phyloP scores from a whole-genome alignment of 2,797 vertebrate genomes.

The Silurus aristotelis region DNA sequence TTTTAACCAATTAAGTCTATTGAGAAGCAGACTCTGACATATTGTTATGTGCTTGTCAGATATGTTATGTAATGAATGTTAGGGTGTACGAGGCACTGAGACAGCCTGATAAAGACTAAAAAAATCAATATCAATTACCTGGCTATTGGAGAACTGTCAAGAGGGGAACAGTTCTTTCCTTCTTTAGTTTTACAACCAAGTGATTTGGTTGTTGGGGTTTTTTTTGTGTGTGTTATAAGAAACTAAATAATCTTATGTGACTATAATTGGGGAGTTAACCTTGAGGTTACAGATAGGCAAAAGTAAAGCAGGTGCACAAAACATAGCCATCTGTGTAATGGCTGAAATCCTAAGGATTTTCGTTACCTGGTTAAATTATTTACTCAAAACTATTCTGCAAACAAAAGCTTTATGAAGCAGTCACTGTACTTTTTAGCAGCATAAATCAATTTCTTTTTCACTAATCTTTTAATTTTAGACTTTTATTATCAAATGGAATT shows the following conservation, averaged over 20 bases:
- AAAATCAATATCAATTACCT: constrained; percentile 77
- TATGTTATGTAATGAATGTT: constrained; percentile 65
- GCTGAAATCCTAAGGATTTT: neutral
- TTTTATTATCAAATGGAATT: neutral
- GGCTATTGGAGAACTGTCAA: constrained; percentile 69
- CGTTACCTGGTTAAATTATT: neutral
- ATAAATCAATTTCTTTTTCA: neutral
- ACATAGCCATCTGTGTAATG: constrained; percentile 17
- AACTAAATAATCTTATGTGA: constrained; percentile 48
- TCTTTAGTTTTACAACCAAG: constrained; percentile 52
- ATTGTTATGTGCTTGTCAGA: constrained; percentile 48
- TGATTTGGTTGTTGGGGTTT: constrained; percentile 35
- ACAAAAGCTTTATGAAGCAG: neutral
- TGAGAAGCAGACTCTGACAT: constrained; percentile 46
- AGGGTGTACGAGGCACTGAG: constrained; percentile 66
- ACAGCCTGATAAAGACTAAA: constrained; percentile 58
- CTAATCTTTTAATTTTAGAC: neutral
- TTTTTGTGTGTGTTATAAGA: constrained; percentile 53
- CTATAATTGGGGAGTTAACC: constrained; percentile 63
- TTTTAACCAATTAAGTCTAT: constrained; percentile 41
- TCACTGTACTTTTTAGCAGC: neutral
- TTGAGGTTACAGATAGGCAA: constrained; percentile 50
- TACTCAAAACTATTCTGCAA: neutral
- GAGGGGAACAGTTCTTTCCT: constrained; percentile 61
- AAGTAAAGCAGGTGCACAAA: constrained; percentile 49